phyloP scores from a whole-genome alignment of 2,888 invertebrate species.

The Alsophila aescularia region DNA sequence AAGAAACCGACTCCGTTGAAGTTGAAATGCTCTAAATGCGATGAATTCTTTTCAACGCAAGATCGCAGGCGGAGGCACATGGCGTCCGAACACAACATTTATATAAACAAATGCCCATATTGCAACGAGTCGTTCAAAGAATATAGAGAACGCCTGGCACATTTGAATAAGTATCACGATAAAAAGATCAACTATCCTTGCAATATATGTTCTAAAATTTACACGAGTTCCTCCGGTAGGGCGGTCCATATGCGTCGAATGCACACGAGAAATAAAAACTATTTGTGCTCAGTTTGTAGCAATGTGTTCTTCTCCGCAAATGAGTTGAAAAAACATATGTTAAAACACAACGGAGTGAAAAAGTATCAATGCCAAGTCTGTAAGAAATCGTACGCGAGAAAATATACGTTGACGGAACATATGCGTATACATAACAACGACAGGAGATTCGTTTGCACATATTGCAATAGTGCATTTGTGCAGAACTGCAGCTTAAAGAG shows the following conservation, averaged over 20 bases:
- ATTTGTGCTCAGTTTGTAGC: background rate
- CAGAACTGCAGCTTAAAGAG: constrained; percentile 35
- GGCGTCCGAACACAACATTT: constrained; percentile 51
- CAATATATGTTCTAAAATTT: constrained; percentile 19
- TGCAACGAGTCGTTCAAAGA: constrained; percentile 21
- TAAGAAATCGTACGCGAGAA: constrained; percentile 46
- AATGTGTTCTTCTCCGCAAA: background rate
- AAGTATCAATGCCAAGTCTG: constrained; percentile 61
- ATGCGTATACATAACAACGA: constrained; percentile 42
- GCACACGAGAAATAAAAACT: background rate
- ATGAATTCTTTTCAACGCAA: constrained; percentile 51
- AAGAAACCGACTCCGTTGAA: background rate
- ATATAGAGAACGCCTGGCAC: constrained; percentile 12
- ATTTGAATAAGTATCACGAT: constrained; percentile 26
- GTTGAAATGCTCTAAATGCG: constrained; percentile 45
- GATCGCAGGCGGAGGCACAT: constrained; percentile 56
- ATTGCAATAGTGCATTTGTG: constrained; percentile 35
- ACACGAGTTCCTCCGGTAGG: background rate
- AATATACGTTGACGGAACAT: constrained; percentile 41
- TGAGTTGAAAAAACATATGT: constrained; percentile 35
- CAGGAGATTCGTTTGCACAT: constrained; percentile 35
- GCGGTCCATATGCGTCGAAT: background rate
- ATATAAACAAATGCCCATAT: constrained; percentile 35
- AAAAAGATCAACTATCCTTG: constrained; percentile 23
- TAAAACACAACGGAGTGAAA: constrained; percentile 59